phyloP scores from a whole-genome alignment of 2,888 invertebrate genomes.

The Dyspetes luteomarginatus region DNA sequence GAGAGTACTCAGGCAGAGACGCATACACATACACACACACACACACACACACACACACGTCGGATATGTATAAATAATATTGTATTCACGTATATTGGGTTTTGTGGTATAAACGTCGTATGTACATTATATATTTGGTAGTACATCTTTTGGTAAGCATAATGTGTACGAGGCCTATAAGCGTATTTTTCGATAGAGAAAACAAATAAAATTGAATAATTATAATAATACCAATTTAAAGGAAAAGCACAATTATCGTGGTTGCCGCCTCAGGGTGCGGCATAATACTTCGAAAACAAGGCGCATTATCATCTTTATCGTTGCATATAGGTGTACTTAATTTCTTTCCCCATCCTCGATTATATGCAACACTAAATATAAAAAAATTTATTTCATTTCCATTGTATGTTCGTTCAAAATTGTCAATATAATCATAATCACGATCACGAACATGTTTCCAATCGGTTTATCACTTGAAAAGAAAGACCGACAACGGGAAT shows the following conservation, averaged over 20 bases:
- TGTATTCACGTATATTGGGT: constrained; percentile 69
- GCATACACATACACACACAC: constrained; percentile 35
- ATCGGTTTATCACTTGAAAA: neutral
- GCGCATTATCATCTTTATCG: constrained; percentile 27
- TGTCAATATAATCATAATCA: neutral
- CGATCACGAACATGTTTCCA: neutral
- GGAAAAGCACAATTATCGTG: constrained; percentile 23
- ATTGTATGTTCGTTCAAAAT: constrained; percentile 6
- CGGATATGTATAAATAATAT: constrained; percentile 74
- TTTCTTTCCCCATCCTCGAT: neutral
- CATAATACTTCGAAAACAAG: constrained; percentile 33
- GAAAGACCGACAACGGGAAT: too few relatives aligned
- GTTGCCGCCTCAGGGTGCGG: constrained; percentile 1
- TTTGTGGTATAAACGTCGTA: constrained; percentile 73
- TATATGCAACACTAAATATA: neutral
- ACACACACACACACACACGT: constrained; percentile 46
- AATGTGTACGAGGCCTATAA: constrained; percentile 59
- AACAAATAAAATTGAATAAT: constrained; percentile 11
- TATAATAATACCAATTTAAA: neutral
- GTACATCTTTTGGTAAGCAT: constrained; percentile 74
- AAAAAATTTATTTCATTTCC: neutral
- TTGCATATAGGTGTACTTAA: neutral
- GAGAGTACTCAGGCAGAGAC: constrained; percentile 47
- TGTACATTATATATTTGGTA: constrained; percentile 77
- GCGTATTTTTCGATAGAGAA: constrained; percentile 16